Base-by-base conservation (phyloP, 2,888 invertebrate genomes). In the Clepsis dumicolana region DNA sequence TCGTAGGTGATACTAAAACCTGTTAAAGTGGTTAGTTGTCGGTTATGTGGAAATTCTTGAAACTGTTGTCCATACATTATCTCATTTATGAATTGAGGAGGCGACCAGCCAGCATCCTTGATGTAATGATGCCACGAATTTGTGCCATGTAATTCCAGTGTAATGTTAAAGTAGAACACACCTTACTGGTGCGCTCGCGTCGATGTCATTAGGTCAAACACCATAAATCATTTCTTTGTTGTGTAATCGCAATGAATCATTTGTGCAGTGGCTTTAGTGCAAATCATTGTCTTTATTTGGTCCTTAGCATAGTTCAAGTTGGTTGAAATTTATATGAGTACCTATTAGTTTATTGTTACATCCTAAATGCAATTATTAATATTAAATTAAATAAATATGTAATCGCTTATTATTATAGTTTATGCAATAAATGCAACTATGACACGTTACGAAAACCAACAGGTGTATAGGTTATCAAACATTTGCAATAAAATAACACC, bases 1-100 rank as follows among this genome's bases (percentile, higher is more conserved):
- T 77, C 75, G 81, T 83, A 77, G 80, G 76, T 81, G 82, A 81
- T 77, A 80, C 73, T 73, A 80, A 44, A 84, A 86, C 86, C 83
- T 80, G 84, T 83, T 83, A 73, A 79, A 76, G 76, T 80, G 73
- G 74, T 74, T 74, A 71, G 74, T 75, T 71, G 73, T 74, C 75
- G 78, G 72, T 68, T 72, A 77, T 76, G 77, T 80, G 79, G 77
- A 80, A 77, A 77, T 80, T 83, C 80, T 78, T 75, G 70, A 70
- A 65, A 70, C 75, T 76, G 79, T 77, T 71, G 70, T 73, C 75
- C 73, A 74, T 74, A 75, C 70, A 75, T 83, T 83, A 82, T 75
- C 77, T 78, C 67, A 72, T 83, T 83, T 73, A 77, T 65, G 65
- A 73, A 64, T 71, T 75, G 70, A 75, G 65, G 72, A 77, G 72